Evolutionary conservation across 2,888 invertebrate genomes (phyloP).

Genomic region (Hemicrepidius hirtus): DNA sequence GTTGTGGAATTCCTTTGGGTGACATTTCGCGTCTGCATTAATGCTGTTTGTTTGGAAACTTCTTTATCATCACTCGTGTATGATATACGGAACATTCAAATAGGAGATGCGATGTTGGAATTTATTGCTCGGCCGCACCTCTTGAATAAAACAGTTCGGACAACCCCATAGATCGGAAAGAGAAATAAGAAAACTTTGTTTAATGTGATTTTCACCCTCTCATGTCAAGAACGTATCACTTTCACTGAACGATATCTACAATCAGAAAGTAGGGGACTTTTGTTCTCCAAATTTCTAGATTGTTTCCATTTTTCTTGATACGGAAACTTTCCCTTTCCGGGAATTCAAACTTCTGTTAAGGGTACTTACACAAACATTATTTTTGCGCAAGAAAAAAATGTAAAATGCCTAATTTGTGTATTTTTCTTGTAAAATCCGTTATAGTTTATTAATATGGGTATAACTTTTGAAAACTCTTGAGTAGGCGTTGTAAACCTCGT

Average conservation of each 20-base stretch:
- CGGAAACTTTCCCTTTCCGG: background rate
- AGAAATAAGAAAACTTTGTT: conserved; percentile 56
- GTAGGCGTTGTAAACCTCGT: conserved; percentile 30
- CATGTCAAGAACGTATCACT: conserved; percentile 38
- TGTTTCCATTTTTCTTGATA: conserved; percentile 7
- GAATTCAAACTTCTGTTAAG: background rate
- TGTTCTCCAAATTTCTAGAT: conserved; percentile 16
- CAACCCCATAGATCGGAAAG: conserved; percentile 35
- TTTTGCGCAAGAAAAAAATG: too few species aligned
- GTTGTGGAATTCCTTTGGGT: conserved; percentile 54
- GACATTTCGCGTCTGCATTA: conserved; percentile 60
- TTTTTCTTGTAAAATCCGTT: too few species aligned
- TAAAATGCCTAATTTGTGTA: too few species aligned
- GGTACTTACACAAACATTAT: background rate
- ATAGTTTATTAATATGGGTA: too few species aligned
- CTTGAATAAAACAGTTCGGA: conserved; percentile 53
- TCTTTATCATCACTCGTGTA: conserved; percentile 59
- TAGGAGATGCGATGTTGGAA: conserved; percentile 57
- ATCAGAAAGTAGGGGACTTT: conserved; percentile 14
- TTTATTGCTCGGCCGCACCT: conserved; percentile 55
- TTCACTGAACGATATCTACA: conserved; percentile 28
- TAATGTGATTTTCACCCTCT: conserved; percentile 51
- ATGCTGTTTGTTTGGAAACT: conserved; percentile 61
- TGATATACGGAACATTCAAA: conserved; percentile 59
- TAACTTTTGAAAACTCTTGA: background rate